These are phyloP conservation scores for Drosophila aff. DNA, from an alignment of 1,140 invertebrate species.

Conservation along the genomic window DNA sequence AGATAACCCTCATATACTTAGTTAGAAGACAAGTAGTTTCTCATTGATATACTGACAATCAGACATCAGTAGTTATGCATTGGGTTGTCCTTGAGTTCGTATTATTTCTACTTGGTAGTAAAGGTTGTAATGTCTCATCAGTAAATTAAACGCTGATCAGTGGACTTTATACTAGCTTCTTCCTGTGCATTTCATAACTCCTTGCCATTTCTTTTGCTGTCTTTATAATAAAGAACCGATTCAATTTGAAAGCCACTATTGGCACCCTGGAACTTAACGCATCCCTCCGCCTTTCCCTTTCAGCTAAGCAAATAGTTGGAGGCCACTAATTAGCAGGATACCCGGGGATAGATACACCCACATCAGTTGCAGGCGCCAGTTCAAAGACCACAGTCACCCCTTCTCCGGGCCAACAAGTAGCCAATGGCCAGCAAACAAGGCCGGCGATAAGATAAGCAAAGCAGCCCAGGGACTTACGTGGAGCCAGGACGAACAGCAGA, in stretches of 20 bases:
- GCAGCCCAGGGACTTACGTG: neutral
- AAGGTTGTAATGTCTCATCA: no score
- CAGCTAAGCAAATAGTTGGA: constrained; percentile 39
- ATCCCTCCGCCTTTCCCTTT: neutral
- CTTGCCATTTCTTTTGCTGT: neutral
- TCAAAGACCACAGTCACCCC: constrained; percentile 48
- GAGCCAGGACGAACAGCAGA: constrained; percentile 4
- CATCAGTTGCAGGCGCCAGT: constrained; percentile 67
- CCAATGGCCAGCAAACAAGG: constrained; percentile 62
- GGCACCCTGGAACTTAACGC: neutral
- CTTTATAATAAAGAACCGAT: neutral
- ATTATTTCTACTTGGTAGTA: no score
- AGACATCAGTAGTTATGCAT: neutral
- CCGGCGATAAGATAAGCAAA: constrained; percentile 29
- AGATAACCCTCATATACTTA: no score
- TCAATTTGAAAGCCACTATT: neutral
- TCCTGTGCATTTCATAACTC: neutral
- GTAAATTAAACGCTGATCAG: no score
- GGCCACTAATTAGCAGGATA: constrained; percentile 52
- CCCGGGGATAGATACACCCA: constrained; percentile 36
- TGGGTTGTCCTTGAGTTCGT: no score
- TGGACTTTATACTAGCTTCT: no score
- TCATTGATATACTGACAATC: no score
- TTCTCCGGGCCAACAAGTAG: constrained; percentile 48
- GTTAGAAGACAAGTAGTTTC: no score